Conservation (phyloP, 2,888 invertebrate genomes). For the Cataglyphis livida region DNA sequence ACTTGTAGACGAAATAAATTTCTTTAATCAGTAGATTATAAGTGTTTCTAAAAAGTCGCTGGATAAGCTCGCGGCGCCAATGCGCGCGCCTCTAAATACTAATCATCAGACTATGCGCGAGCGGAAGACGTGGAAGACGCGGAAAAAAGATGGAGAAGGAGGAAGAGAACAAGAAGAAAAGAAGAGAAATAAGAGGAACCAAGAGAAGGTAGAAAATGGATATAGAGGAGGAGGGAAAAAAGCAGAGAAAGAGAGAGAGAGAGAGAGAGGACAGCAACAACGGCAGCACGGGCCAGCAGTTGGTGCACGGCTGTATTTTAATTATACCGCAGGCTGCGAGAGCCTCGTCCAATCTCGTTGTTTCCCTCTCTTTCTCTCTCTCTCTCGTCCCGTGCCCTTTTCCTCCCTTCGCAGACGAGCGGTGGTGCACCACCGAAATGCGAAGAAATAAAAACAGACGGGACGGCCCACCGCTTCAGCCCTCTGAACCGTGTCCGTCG, state of each 20-base stretch:
- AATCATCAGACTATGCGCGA: conserved; percentile 72
- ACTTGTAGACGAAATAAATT: not conserved
- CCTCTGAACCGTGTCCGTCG: conserved; percentile 73
- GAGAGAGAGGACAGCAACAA: conserved; percentile 64
- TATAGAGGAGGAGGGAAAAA: conserved; percentile 57
- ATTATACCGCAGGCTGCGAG: conserved; percentile 78
- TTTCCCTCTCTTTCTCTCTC: conserved; percentile 69
- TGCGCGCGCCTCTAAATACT: conserved; percentile 74
- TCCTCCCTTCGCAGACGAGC: conserved; percentile 59
- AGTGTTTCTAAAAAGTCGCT: not conserved
- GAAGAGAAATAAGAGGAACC: conserved; percentile 61
- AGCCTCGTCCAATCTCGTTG: conserved; percentile 79
- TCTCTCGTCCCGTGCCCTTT: conserved; percentile 29
- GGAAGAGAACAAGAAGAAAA: conserved; percentile 52
- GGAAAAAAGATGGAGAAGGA: conserved; percentile 59
- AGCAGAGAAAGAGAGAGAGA: not conserved
- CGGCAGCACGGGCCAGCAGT: conserved; percentile 78
- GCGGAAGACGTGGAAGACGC: conserved; percentile 57
- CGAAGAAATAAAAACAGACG: conserved; percentile 74
- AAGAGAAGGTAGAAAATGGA: conserved; percentile 60
- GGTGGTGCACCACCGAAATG: conserved; percentile 75
- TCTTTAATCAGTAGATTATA: not conserved
- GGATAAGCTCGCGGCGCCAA: conserved; percentile 30
- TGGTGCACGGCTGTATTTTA: conserved; percentile 83
- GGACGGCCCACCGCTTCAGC: conserved; percentile 79